phyloP scores from a whole-genome alignment of 2,888 invertebrate species.

The Chaetogeoica ovagalla region DNA sequence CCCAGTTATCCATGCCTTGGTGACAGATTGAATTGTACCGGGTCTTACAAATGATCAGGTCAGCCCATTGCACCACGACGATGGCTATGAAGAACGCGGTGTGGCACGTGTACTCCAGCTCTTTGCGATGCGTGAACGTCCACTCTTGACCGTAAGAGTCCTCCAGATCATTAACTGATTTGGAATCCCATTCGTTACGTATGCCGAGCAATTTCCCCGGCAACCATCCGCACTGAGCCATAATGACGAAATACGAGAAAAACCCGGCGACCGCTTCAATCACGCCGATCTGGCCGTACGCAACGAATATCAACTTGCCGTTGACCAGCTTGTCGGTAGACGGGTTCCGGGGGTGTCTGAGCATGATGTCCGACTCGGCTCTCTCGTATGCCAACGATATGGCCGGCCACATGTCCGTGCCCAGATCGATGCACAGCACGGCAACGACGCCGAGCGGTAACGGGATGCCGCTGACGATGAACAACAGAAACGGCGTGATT shows the following conservation, averaged over 20 bases:
- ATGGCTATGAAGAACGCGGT: conserved; percentile 79
- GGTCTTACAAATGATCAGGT: conserved; percentile 78
- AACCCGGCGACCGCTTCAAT: conserved; percentile 82
- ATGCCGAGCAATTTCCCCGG: conserved; percentile 70
- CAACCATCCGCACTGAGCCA: conserved; percentile 78
- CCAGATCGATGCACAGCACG: conserved; percentile 73
- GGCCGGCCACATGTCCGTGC: conserved; percentile 76
- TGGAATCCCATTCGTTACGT: conserved; percentile 74
- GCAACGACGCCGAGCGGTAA: conserved; percentile 70
- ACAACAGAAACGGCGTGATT: conserved; percentile 77
- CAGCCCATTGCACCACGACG: conserved; percentile 77
- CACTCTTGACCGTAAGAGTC: conserved; percentile 79
- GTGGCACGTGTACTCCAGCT: conserved; percentile 73
- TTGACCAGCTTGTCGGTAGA: conserved; percentile 64
- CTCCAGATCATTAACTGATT: conserved; percentile 64
- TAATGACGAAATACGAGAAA: conserved; percentile 76
- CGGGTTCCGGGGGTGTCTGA: conserved; percentile 62
- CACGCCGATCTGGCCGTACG: conserved; percentile 84
- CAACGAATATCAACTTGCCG: conserved; percentile 71
- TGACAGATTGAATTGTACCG: conserved; percentile 72
- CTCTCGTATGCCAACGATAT: conserved; percentile 78
- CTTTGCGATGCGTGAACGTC: conserved; percentile 71
- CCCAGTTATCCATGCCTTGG: conserved; percentile 74
- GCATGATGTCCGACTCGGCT: conserved; percentile 77
- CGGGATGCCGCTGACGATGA: conserved; percentile 74